phyloP scores from a whole-genome alignment of 2,797 vertebrate species.

The Glossophaga mutica region DNA sequence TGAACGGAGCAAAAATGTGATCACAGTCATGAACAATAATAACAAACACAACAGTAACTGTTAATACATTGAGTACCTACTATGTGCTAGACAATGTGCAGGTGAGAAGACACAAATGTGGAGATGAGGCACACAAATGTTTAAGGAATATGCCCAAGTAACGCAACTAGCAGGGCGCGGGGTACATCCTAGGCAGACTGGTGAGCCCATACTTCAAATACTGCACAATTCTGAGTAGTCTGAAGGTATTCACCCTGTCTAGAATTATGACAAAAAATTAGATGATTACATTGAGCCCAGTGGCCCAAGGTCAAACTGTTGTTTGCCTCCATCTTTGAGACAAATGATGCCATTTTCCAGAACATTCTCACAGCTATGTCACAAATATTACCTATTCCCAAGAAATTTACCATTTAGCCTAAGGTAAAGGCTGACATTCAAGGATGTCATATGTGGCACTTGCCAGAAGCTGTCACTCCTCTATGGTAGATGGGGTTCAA shows the following conservation, averaged over 20 bases:
- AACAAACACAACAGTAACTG: not conserved
- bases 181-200: not conserved
- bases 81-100: not conserved
- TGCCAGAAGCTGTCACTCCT: not conserved
- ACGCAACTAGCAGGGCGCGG: not conserved
- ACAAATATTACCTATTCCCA: not conserved
- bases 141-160: not conserved
- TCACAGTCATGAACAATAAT: not conserved
- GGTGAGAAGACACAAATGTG: not conserved
- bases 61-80: not conserved
- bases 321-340: not conserved
- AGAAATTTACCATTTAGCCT: not conserved
- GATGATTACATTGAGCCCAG: not conserved
- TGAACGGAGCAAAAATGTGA: not conserved
- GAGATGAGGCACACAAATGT: not conserved
- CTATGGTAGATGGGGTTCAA: not conserved
- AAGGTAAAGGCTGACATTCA: no score
- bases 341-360: not conserved
- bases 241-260: not conserved
- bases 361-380: not conserved
- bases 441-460: not conserved
- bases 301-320: not conserved
- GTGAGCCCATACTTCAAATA: not conserved
- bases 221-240: not conserved
- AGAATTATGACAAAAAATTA: not conserved